A percentile compares a stretch with the other conserved stretches of the same genome.
phyloP scores from a whole-genome alignment of 2,113 vertebrate species.

The Brachyistius frenatus region DNA sequence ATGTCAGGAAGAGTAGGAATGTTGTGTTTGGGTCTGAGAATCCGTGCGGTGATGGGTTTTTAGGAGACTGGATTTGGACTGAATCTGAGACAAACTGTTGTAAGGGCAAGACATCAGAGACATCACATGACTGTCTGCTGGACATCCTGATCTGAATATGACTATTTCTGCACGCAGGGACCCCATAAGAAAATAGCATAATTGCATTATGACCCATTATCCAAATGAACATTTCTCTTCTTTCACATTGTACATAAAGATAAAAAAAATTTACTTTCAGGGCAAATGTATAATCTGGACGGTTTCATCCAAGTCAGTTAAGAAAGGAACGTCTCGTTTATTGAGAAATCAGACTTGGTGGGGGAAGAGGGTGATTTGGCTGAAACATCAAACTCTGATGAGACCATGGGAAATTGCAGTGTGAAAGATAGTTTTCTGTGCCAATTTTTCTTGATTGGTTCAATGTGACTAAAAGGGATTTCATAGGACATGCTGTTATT shows the following conservation, averaged over 20 bases:
- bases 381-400: no score
- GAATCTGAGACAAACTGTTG: neutral
- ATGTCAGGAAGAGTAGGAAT: no score
- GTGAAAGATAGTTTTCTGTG: neutral
- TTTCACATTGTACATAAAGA: neutral
- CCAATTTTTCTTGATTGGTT: constrained; percentile 15
- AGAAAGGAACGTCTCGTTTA: no score
- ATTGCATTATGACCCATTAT: neutral
- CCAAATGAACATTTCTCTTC: neutral
- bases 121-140: constrained; percentile 13
- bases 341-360: no score
- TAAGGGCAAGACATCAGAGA: constrained; percentile 7
- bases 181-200: neutral
- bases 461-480: neutral
- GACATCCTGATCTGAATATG: constrained; percentile 12
- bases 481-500: neutral
- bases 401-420: no score
- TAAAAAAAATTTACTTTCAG: no score
- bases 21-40: no score
- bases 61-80: neutral
- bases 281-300: no score
- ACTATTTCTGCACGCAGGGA: neutral
- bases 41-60: neutral
- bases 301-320: no score
- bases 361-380: no score